Base-by-base conservation (phyloP, 2,888 invertebrate species). In the Dendrolimus houi region DNA sequence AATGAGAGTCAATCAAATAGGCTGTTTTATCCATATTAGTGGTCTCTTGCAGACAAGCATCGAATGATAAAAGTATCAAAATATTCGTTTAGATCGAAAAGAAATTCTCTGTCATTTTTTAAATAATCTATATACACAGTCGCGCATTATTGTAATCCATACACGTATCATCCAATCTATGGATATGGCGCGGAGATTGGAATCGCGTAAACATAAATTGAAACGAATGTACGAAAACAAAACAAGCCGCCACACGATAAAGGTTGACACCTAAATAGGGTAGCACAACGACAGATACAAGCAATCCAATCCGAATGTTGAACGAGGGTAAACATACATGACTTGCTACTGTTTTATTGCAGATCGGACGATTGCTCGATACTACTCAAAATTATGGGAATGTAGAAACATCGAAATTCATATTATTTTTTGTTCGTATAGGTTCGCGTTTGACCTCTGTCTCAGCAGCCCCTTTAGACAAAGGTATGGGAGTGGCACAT, bases 181-280 rank as follows among this genome's bases (percentile, higher is more conserved):
- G 62, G 64, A 64, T 63, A 62, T 61, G 61, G 63, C 55, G 56
- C 53, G 57, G 58, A 69, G 66, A 71, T 68, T 67, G 66, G 64
- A 64, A 64, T 68, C 65, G 67, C 64, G 64, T 66, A 65, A 65
- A 72, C 66, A 72, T 66, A 68, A 68, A 72, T 67, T 68, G 68
- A 71, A 72, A 67, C 60, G 63, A 69, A 66, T 65, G 61, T 66
- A 61, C 59, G 67, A 62, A 70, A 66, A 67, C 64, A 69, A 65
- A 68, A 56, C 58, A 56, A 56, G 52, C 62, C 58, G 61, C 61
- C 56, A 56, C 53, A 47, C 60, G 59, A 63, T 62, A 62, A 60
- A 62, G 59, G 60, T 59, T 63, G 69, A 66, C 62, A 65, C 57
- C 58, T 65, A 65, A 64, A 64, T 59, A 59, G 59, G 60, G 61